Evolutionary conservation across 2,113 vertebrate genomes (phyloP), one percentile per base, ranked within the genome.

Genomic region (Anhinga rufa): DNA sequence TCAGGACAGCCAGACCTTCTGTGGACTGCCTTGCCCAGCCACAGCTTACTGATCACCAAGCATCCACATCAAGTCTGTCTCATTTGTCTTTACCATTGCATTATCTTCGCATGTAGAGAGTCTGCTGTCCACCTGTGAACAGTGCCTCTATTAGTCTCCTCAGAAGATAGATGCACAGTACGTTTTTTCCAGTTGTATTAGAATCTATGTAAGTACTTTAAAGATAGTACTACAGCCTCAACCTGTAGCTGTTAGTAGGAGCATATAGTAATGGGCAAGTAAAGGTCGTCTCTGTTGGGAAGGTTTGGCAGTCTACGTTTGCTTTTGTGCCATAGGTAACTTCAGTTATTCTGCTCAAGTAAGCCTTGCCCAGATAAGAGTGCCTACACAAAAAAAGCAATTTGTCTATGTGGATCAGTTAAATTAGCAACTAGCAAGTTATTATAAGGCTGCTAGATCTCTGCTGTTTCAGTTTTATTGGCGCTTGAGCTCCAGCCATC

Each of bases 131-230:
- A 7, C 49, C 44, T 71, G 51, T 48, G 24, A 40, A 16, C 3
- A 2, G 18, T 38, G 60, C n/a, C 34, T 80, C 38, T 34, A 10
- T 19, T 44, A 14, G 7, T 62, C 38, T 77, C 9, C 72, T 64
- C 0, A 0, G 38, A 64, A 52, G 24, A 38, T 2, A 78, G 38
- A 49, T 15, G 8, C 18, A 21, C 54, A 10, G 5, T 4, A 9
- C 26, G 19, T 70, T 74, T 74, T 74, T 74, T 71, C 65, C 21
- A n/a, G n/a, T 48, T 51, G 21, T 46, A 24, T 17, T 77, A 42
- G 42, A 61, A 75, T 51, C 44, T 54, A 8, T 1, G 0, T 12
- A 26, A 86, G 21, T 49, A 54, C 31, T 81, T 81, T 64, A 62
- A 31, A 84, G 25, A 19, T 19, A 34, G 13, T 51, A 44, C 42